These are phyloP conservation scores for Athalia rosae DNA, from an alignment of 2,888 invertebrate species.

Conservation along the genomic window DNA sequence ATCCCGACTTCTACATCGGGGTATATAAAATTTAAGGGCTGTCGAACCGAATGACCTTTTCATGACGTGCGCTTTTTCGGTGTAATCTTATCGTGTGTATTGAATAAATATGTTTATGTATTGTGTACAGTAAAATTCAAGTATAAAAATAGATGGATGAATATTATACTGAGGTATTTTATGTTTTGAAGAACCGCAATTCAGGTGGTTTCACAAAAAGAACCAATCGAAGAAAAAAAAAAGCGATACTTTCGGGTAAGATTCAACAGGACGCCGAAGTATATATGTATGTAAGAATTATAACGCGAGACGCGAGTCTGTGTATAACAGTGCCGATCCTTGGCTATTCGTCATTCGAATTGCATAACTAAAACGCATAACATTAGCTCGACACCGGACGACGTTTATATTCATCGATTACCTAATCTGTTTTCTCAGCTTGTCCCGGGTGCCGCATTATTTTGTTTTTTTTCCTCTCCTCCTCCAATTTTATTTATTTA, in stretches of 20 bases:
- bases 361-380: constrained; percentile 39
- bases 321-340: no score
- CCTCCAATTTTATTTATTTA: not conserved
- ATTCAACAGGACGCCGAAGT: no score
- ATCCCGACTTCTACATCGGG: not conserved
- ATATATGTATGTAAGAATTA: no score
- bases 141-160: no score
- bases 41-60: constrained; percentile 8
- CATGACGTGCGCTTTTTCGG: constrained; percentile 4
- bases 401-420: constrained; percentile 63
- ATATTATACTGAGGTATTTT: no score
- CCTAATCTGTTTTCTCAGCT: constrained; percentile 50
- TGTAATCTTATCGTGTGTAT: not conserved
- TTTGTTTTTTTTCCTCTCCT: no score
- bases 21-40: not conserved
- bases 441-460: not conserved
- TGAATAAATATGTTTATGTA: not conserved
- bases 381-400: constrained; percentile 15
- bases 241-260: no score
- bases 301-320: no score
- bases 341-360: constrained; percentile 22
- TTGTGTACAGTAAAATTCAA: not conserved
- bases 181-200: no score
- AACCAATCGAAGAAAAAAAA: no score
- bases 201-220: no score